Evolutionary conservation across 2,113 vertebrate genomes (phyloP), one percentile per base, ranked within the genome.

Genomic region (Manacus vitellinus): DNA sequence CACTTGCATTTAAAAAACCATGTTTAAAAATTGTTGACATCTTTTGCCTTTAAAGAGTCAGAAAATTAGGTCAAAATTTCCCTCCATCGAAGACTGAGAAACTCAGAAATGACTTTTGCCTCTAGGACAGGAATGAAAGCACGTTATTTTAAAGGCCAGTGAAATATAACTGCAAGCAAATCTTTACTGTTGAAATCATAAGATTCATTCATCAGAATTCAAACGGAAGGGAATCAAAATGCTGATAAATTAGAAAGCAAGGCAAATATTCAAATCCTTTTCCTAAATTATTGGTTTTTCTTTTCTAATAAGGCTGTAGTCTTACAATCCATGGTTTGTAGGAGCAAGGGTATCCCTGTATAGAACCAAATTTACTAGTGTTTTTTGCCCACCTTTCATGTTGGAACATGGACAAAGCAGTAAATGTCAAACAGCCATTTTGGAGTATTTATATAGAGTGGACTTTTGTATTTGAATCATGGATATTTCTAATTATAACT

Each of bases 61-160:
- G 63, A 94, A 76, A 96, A 96, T 93, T 95, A 91, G 92, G 77
- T 95, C 82, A 95, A 91, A 81, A 79, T 74, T 95, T 97, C 58
- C 80, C 87, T 95, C 54, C 46, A 63, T 87, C 93, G 95, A 78
- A 95, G 71, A 72, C 4, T 90, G 41, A 82, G 70, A 83, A 92
- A 92, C n/a, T 85, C 24, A 94, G 52, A 95, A 91, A 90, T 90
- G 13, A 82, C 72, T 96, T 87, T 90, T 93, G 84, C 80, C 93
- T 89, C 63, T 92, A 78, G 81, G 81, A 95, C 61, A 94, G 62
- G 51, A 77, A 73, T 89, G 85, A 83, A 97, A 78, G 75, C 20
- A 59, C 0, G 0, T 88, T 94, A 92, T 92, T 94, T 88, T 95
- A 95, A 95, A 94, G 92, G 90, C 79, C 94, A 96, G 33, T 88